These are phyloP conservation scores for Drosophila falleni DNA, from an alignment of 2,888 invertebrate genomes.

Conservation along the genomic window DNA sequence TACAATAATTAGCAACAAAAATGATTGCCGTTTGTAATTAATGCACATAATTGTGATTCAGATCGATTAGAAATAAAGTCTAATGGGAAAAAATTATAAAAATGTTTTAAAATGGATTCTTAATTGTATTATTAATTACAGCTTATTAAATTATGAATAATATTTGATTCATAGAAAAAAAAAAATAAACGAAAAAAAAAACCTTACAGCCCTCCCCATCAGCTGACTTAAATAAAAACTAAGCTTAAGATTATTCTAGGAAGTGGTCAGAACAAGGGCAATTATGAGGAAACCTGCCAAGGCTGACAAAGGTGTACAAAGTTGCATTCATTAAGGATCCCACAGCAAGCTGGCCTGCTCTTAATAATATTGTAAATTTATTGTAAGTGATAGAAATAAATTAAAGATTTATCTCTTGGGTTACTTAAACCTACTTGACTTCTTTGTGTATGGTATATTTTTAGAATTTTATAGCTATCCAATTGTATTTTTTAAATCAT, in stretches of 20 bases:
- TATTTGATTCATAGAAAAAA: slow-evolving; percentile 56
- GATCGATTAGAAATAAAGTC: slow-evolving; percentile 58
- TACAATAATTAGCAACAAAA: slow-evolving; percentile 74
- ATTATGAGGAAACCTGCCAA: slow-evolving; percentile 36
- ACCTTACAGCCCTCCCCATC: slow-evolving; percentile 19
- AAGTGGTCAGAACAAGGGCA: slow-evolving; percentile 51
- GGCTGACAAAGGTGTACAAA: slow-evolving; percentile 14
- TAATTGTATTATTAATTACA: slow-evolving; percentile 81
- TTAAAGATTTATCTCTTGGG: neutral
- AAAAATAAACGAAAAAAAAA: neutral
- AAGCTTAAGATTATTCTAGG: slow-evolving; percentile 52
- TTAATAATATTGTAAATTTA: neutral
- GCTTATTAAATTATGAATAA: slow-evolving; percentile 80
- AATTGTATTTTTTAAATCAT: neutral
- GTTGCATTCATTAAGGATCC: slow-evolving; percentile 14
- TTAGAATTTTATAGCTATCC: neutral
- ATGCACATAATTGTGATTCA: slow-evolving; percentile 77
- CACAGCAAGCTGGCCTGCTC: neutral
- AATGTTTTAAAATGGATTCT: slow-evolving; percentile 74
- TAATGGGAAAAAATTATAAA: slow-evolving; percentile 63
- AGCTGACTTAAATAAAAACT: slow-evolving; percentile 16
- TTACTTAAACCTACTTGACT: neutral
- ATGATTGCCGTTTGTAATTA: slow-evolving; percentile 76
- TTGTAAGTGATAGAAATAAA: neutral
- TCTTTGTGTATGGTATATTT: too few relatives aligned